Base-by-base conservation (phyloP, 2,797 vertebrate species). In the Pempheris klunzingeri region DNA sequence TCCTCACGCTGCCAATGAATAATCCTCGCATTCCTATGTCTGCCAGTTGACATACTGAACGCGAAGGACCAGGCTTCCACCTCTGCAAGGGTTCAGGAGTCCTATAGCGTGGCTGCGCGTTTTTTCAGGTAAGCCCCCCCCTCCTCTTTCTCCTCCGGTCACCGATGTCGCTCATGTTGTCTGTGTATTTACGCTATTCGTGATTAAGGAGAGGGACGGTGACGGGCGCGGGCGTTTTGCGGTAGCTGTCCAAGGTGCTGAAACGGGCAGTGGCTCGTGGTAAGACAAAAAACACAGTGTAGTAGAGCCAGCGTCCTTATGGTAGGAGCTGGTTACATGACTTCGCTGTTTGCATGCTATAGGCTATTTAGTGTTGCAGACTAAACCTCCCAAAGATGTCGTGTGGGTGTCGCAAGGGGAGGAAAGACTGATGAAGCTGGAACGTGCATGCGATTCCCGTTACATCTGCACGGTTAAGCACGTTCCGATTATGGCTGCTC, bases 1-100 rank as follows among this genome's bases (percentile, higher is more conserved):
- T 87, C 87, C 71, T 55, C 83, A 26, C 82, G 73, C 53, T 78
- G 89, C 92, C 90, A 86, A 93, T 94, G 94, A 93, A 75, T 77
- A 82, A 83, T 82, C 88, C 82, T 88, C 90, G 76, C 93, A 92
- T 92, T 93, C 93, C 92, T 91, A 86, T 90, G 93, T 92, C 87
- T 83, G 91, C 90, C 90, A 90, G 88, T 90, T 94, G 93, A 94
- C 93, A 84, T 41, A 49, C 76, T 88, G 83, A 84, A 90, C 80
- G 74, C 77, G 68, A 85, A 86, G 85, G 87, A 88, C 80, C 74
- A 83, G 85, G 80, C 83, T 90, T 82, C 88, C 87, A 86, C 76
- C 83, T 84, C 88, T 84, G 88, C 84, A 46, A 49, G 83, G 85
- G 90, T 91, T 72, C 85, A 84, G 85, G 90, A 92, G 87, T 91